Base-by-base conservation (phyloP, 2,113 vertebrate species). In the Corapipo altera region DNA sequence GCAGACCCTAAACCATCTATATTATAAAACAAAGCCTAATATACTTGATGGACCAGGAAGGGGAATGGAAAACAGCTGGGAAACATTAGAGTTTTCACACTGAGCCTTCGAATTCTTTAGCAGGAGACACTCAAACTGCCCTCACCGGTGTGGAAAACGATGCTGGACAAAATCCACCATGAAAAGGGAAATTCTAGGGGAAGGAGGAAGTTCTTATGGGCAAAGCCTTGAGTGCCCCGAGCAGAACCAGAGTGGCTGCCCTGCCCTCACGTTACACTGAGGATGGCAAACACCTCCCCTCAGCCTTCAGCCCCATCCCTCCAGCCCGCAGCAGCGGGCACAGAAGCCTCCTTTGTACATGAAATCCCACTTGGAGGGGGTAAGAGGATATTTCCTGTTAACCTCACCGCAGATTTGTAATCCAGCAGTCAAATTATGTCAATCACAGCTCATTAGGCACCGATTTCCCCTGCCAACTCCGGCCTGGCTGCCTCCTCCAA, bases 361-460 rank as follows among this genome's bases (percentile, higher is more conserved):
- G 20, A 3, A 52, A 27, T 32, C 51, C 67, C 33, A 2, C 73
- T 39, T 10, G 33, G 52, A 67, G 84, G 79, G 77, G 76, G 88
- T 78, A 74, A 93, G 88, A 72, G 92, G 89, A 92, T 94, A 94
- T 96, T 95, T 96, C 94, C 62, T 75, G 93, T 69, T 46, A 83
- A 49, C 65, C 81, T 74, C 52, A 2, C 44, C 33, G 8, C 94
- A 71, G 51, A 86, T 61, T 44, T 69, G 32, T 58, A 83, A 89
- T 70, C 89, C 91, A 39, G 77, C 87, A 87, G 94, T 96, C 90
- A 95, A 83, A 96, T 96, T 17, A 80, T 88, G 55, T 96, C 91
- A 96, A 92, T 93, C 86, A 93, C 88, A 95, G 84, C 83, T 97
- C 93, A 86, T 95, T 67, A 96, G 77, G 78, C 91, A 95, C 69